Percentiles rank a stretch among this genome's conserved stretches.
Conservation (phyloP, 1,140 invertebrate species). For the Aculops lycopersici region DNA sequence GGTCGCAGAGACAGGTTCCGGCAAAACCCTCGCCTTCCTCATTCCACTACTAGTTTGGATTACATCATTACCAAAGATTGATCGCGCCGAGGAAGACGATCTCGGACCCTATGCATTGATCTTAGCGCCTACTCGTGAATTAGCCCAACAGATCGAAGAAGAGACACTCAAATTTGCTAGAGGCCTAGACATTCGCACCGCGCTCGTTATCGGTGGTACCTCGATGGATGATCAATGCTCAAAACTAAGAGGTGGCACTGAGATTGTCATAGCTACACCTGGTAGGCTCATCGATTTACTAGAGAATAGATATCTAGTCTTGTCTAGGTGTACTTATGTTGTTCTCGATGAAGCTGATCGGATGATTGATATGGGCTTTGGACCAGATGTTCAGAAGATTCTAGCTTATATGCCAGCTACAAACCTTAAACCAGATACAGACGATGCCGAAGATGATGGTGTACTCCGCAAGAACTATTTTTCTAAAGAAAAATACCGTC, state of each 20-base stretch:
- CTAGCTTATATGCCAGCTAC: conserved; percentile 92
- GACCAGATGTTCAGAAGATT: conserved; percentile 84
- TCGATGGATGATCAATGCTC: conserved; percentile 96
- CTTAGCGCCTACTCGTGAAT: conserved; percentile 83
- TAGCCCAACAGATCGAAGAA: conserved; percentile 98
- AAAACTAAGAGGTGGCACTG: conserved; percentile 71
- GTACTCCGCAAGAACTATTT: conserved; percentile 73
- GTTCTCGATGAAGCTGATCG: conserved; percentile 51
- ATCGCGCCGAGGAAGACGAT: conserved; percentile 16
- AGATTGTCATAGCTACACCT: conserved; percentile 99
- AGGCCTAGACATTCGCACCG: conserved; percentile 68
- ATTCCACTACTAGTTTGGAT: conserved; percentile 95
- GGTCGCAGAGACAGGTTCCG: conserved; percentile 89
- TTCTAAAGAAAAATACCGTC: conserved; percentile 84
- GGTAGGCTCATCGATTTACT: conserved; percentile 95
- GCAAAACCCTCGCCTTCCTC: conserved; percentile 91
- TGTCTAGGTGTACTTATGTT: conserved; percentile 54
- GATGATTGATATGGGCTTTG: conserved; percentile 99
- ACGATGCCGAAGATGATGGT: conserved; percentile 82
- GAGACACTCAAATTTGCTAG: conserved; percentile 92
- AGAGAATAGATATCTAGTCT: conserved; percentile 62
- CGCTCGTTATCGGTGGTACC: conserved; percentile 86
- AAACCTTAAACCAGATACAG: conserved; percentile 90
- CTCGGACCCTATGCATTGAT: conserved; percentile 96
- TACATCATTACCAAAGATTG: conserved; percentile 56